A percentile compares a stretch with the other conserved stretches of the same genome.
Conservation (phyloP, 2,113 vertebrate genomes). For the Pseudorasbora parva region DNA sequence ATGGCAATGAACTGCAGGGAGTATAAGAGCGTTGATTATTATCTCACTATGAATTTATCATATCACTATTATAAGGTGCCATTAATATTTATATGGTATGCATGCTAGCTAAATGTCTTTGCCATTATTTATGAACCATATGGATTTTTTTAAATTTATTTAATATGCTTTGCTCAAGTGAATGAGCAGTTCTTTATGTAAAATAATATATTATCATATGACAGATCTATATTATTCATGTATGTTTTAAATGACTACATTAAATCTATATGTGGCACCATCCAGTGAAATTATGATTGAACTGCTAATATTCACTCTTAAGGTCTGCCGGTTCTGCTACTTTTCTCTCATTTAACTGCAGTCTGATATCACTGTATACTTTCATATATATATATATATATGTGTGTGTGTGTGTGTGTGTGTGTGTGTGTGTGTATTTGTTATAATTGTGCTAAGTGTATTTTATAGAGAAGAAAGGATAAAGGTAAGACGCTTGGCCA, state of each 20-base stretch:
- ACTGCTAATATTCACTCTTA: background rate
- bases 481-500: too few species aligned
- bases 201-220: constrained; percentile 1
- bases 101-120: constrained; percentile 12
- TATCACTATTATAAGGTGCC: constrained; percentile 10
- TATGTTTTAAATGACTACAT: constrained; percentile 11
- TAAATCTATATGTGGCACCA: constrained; percentile 1
- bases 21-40: background rate
- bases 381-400: too few species aligned
- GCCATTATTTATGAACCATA: constrained; percentile 27
- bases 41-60: background rate
- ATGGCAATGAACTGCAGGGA: background rate
- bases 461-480: too few species aligned
- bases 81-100: constrained; percentile 25
- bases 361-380: background rate
- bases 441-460: too few species aligned
- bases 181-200: constrained; percentile 16
- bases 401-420: too few species aligned
- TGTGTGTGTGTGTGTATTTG: too few species aligned
- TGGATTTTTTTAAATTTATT: background rate
- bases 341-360: background rate
- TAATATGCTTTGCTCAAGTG: background rate
- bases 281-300: background rate
- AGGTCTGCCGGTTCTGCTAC: background rate
- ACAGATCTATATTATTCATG: constrained; percentile 9